These are phyloP conservation scores for Chymomyza fuscimana DNA, from an alignment of 2,888 invertebrate genomes.

Conservation along the genomic window DNA sequence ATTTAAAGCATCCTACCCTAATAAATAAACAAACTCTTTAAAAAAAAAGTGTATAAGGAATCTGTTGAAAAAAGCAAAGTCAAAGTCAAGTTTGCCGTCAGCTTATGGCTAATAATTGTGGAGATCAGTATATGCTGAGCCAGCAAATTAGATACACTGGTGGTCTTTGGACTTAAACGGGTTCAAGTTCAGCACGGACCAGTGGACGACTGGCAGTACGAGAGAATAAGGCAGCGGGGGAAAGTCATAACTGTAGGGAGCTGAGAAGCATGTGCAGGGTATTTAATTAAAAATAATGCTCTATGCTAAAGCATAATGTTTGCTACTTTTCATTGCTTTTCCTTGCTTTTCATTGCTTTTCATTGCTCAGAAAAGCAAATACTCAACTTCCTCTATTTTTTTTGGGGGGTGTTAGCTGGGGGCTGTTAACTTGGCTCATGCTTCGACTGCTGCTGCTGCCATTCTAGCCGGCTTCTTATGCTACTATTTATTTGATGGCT, in stretches of 20 bases:
- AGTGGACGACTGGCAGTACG: not conserved
- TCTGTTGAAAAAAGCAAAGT: slow-evolving; percentile 50
- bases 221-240: not conserved
- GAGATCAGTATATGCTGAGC: slow-evolving; percentile 8
- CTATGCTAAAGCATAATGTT: slow-evolving; percentile 61
- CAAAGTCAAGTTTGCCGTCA: slow-evolving; percentile 38
- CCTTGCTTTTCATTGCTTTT: slow-evolving; percentile 24
- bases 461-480: slow-evolving; percentile 13
- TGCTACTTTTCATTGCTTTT: slow-evolving; percentile 31
- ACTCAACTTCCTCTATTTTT: not conserved
- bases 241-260: not conserved
- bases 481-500: slow-evolving; percentile 72
- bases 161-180: slow-evolving; percentile 29
- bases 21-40: no score
- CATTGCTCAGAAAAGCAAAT: not conserved
- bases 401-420: not conserved
- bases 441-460: slow-evolving; percentile 11
- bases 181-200: not conserved
- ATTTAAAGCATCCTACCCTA: no score
- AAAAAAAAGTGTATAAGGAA: slow-evolving; percentile 51
- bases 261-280: slow-evolving; percentile 55
- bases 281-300: slow-evolving; percentile 72
- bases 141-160: slow-evolving; percentile 53
- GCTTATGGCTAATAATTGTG: slow-evolving; percentile 71
- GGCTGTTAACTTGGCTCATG: not conserved